Percentiles rank a stretch among this genome's conserved stretches.
These are phyloP conservation scores for Vanessa atalanta DNA, from an alignment of 1,140 invertebrate species.

Conservation along the genomic window DNA sequence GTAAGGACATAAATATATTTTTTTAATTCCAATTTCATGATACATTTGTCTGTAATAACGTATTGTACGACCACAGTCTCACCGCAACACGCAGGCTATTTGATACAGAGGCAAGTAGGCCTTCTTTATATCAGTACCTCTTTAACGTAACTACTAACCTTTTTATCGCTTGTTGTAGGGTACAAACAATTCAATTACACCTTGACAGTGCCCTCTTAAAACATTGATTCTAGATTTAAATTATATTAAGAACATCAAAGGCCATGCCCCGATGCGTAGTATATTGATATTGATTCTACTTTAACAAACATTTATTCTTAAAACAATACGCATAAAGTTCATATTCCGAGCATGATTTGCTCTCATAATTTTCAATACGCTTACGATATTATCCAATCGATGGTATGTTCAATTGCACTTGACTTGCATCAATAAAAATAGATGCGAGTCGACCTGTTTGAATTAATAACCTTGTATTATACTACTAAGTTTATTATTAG, in stretches of 20 bases:
- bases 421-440: constrained; percentile 25
- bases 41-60: background rate
- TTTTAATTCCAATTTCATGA: background rate
- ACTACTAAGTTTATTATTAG: too few species aligned
- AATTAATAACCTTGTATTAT: background rate
- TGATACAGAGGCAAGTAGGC: constrained; percentile 15
- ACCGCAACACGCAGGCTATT: constrained; percentile 23
- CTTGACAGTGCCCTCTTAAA: constrained; percentile 2
- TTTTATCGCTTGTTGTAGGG: constrained; percentile 1
- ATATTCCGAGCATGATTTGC: background rate
- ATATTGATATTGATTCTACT: constrained; percentile 25
- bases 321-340: background rate
- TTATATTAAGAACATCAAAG: constrained; percentile 34
- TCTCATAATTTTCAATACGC: constrained; percentile 4
- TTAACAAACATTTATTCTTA: constrained; percentile 9
- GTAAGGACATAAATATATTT: background rate
- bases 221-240: constrained; percentile 24
- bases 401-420: constrained; percentile 16
- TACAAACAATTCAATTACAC: constrained; percentile 8
- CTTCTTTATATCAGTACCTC: constrained; percentile 14
- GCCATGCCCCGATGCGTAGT: constrained; percentile 15
- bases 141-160: constrained; percentile 11
- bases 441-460: background rate
- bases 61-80: constrained; percentile 15
- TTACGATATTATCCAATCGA: constrained; percentile 14